A percentile compares a stretch with the other conserved stretches of the same genome.
phyloP scores from a whole-genome alignment of 2,113 vertebrate species.

The Aphyosemion australe region DNA sequence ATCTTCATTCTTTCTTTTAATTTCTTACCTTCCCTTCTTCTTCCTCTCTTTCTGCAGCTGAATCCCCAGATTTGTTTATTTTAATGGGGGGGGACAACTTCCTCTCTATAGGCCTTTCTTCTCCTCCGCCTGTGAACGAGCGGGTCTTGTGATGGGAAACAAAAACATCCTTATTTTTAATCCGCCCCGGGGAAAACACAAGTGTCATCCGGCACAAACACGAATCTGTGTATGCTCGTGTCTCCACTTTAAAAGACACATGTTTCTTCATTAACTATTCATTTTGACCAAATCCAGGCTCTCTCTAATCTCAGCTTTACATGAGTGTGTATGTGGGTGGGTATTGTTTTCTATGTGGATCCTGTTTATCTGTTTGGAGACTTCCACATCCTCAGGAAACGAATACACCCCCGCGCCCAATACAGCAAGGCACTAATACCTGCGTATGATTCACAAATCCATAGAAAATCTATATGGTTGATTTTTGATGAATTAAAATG shows the following conservation, averaged over 20 bases:
- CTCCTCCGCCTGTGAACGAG: constrained; percentile 20
- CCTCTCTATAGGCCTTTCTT: constrained; percentile 45
- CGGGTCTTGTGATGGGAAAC: constrained; percentile 66
- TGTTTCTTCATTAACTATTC: background rate
- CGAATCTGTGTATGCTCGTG: too few species aligned
- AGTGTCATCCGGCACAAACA: background rate
- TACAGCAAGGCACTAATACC: too few species aligned
- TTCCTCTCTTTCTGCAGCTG: constrained; percentile 17
- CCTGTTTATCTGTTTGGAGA: constrained; percentile 12
- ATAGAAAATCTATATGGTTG: background rate
- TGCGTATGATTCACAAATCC: too few species aligned
- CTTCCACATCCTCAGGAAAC: constrained; percentile 28
- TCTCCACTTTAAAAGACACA: background rate
- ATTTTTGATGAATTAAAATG: background rate
- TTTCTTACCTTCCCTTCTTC: background rate
- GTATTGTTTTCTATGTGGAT: constrained; percentile 10
- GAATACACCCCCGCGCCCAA: background rate
- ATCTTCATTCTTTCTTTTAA: background rate
- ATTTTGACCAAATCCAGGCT: background rate
- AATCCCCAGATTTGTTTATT: constrained; percentile 47
- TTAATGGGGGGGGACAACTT: constrained; percentile 27
- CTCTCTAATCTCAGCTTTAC: background rate
- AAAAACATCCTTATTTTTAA: constrained; percentile 52
- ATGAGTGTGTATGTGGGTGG: background rate
- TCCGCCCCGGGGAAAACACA: constrained; percentile 27